Evolutionary conservation across 30 jellyfish, hydroid and myxozoan species (phyloP), one percentile per base, ranked within the genome.

Genomic region (Aurelia coerulea): DNA sequence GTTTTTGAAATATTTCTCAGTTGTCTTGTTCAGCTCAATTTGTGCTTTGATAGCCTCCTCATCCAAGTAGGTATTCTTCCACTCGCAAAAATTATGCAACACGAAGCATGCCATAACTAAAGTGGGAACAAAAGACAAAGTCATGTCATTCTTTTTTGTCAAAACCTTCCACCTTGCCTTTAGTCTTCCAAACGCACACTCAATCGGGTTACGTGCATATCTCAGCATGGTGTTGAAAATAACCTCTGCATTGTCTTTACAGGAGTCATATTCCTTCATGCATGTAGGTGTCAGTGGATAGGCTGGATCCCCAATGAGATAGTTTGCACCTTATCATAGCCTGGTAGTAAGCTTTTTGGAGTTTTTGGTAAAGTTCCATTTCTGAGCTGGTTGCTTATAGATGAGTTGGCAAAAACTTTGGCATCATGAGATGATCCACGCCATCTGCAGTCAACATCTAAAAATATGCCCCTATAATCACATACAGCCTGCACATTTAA

Each of bases 401-500:
- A 71, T 19, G 90, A 80, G 65, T 73, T 80, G 12, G 92, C 15
- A 73, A 79, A 89, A 34, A 84, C 94, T 58, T 91, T 91, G n/a
- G 89, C 91, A 56, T 84, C 92, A 53, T 91, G 97, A 29, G 72
- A 84, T 62, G 90, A 59, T 7, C 96, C 92, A 0, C 90, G 97
- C 97, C 95, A 81, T 33, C 91, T 65, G 69, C 97, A 83, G 37
- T 91, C 97, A 3, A 91, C 85, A 65, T 84, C 97, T 95, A 91
- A 65, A 73, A 91, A 91, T 2, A 23, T 2, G 41, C 95, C 96
- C 46, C 52, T 76, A 51, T 15, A 69, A 63, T 91, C 90, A 65
- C 97, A 91, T 5, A 91, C 97, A n/a, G 86, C 97, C 62, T 91
- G 96, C 9, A 78, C 89, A 72, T 91, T 91, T 7, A 90, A 19